Percentiles rank a stretch among this genome's conserved stretches.
These are phyloP conservation scores for Myotis pilosus DNA, from an alignment of 2,797 vertebrate species.

Conservation along the genomic window DNA sequence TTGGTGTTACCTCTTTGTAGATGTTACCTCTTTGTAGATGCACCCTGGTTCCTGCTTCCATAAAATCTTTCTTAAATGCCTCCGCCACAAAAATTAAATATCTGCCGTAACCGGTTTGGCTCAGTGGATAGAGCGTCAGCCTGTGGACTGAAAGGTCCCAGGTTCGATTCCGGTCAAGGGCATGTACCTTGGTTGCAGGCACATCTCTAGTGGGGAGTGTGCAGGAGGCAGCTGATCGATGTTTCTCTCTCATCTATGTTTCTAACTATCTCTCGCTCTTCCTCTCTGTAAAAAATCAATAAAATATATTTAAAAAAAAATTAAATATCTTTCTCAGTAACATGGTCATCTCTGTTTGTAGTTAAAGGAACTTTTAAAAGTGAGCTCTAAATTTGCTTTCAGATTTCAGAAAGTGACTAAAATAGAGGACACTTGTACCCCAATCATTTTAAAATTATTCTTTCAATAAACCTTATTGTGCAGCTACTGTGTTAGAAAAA, in stretches of 20 bases:
- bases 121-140: too few relatives aligned
- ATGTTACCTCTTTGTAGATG: background rate
- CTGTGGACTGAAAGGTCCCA: too few relatives aligned
- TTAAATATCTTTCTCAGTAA: background rate
- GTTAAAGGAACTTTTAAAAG: background rate
- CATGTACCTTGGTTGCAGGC: too few relatives aligned
- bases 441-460: background rate
- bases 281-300: too few relatives aligned
- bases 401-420: background rate
- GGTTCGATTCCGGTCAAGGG: too few relatives aligned
- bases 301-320: too few relatives aligned
- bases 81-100: background rate
- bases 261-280: too few relatives aligned
- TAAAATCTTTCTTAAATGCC: background rate
- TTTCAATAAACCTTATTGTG: background rate
- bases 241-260: too few relatives aligned
- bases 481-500: background rate
- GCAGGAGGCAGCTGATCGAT: too few relatives aligned
- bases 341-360: background rate
- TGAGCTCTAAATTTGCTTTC: background rate
- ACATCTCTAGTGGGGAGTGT: too few relatives aligned
- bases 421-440: background rate
- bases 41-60: background rate
- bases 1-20: background rate
- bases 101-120: too few relatives aligned